Percentiles rank a stretch among this genome's conserved stretches.
These are phyloP conservation scores for Urocolius indicus DNA, from an alignment of 2,113 vertebrate species.

Conservation along the genomic window DNA sequence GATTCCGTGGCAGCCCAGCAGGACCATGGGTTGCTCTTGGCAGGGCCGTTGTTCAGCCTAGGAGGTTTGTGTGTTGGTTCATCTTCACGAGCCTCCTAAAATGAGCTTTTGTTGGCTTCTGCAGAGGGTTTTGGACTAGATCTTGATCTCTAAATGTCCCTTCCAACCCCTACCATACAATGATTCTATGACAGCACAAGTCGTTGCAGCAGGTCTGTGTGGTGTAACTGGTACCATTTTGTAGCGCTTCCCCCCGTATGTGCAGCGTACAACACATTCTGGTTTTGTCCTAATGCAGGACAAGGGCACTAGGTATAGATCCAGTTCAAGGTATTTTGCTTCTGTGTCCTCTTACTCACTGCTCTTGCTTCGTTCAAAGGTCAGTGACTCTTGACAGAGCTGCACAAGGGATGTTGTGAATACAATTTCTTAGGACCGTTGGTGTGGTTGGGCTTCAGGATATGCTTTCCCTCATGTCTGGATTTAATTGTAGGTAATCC, in stretches of 20 bases:
- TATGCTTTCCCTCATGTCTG: neutral
- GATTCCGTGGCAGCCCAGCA: neutral
- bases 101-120: neutral
- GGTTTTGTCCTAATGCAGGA: neutral
- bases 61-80: neutral
- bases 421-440: neutral
- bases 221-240: neutral
- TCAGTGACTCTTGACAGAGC: neutral
- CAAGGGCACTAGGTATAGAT: neutral
- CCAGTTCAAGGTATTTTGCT: neutral
- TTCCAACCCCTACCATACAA: too few relatives aligned
- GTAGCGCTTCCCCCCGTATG: neutral
- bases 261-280: neutral
- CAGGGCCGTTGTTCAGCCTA: neutral
- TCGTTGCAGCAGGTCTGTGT: neutral
- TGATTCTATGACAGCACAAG: neutral
- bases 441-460: neutral
- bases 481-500: conserved; percentile 41
- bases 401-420: neutral
- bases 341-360: neutral
- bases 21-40: rapidly evolving
- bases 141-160: too few relatives aligned
- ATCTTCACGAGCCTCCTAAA: neutral
- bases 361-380: neutral
- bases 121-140: too few relatives aligned